Base-by-base conservation (phyloP, 2,888 invertebrate species). In the Drosophila cracens region DNA sequence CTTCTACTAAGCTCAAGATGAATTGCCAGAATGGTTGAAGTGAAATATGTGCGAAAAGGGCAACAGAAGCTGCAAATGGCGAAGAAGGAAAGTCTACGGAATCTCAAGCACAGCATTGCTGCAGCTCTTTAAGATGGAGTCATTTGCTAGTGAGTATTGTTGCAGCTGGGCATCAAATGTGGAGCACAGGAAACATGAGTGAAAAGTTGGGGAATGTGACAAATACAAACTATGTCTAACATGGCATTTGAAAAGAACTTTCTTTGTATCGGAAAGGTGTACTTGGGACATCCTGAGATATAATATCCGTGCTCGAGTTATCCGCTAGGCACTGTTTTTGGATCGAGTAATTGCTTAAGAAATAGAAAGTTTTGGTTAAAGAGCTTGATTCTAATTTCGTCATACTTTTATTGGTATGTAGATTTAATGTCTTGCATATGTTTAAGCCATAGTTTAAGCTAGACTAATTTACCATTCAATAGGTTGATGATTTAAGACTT, bases 1-100 rank as follows among this genome's bases (percentile, higher is more conserved):
- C 84, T 87, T 74, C 68, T 63, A 59, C 74, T 58, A 59, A 67
- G 63, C 72, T 40, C 59, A 67, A 74, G 78, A 77, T 77, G 74
- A 74, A 77, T 81, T 64, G 56, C 43, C 57, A 21, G 10, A 48
- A n/a, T 21, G 21, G 31, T 49, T 13, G 36, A 52, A 40, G 49
- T 52, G 46, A 25, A 48, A 65, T 43, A 51, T 57, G 51, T 56
- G 56, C 52, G 21, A 58, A 52, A 29, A 40, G 25, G 18, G 27
- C 40, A 53, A 48, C 13, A 54, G 58, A 25, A 51, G 25, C 27
- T 56, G 61, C 27, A 43, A 71, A 43, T 13, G 43, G n/a, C 11
- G 6, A 51, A 53, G 74, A 40, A 10, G 57, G 25, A 10, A 53
- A 64, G 27, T 29, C 36, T 54, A 10, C 57, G 70, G 70, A 62